Evolutionary conservation across 2,888 invertebrate species (phyloP).

Genomic region (Apocheima hispidaria): DNA sequence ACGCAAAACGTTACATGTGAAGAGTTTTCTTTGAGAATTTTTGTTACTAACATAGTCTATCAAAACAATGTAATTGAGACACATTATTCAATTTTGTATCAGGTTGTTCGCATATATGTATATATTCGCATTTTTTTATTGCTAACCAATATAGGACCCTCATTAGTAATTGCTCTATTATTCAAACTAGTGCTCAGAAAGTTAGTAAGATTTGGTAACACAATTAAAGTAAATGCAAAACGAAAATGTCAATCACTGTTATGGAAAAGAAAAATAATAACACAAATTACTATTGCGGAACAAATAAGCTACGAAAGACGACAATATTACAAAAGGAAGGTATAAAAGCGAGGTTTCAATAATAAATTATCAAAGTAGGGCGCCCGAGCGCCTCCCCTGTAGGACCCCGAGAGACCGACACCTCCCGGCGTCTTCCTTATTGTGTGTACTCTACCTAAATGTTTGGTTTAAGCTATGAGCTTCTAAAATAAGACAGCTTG

Average conservation of each 20-base stretch:
- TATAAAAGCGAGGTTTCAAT: slow-evolving; percentile 49
- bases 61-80: no score
- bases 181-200: background rate
- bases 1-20: no score
- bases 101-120: no score
- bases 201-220: background rate
- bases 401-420: slow-evolving; percentile 65
- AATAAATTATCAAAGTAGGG: slow-evolving; percentile 49
- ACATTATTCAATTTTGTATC: no score
- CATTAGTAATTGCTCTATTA: background rate
- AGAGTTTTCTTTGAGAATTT: no score
- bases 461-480: slow-evolving; percentile 40
- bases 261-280: slow-evolving; percentile 40
- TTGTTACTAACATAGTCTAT: no score
- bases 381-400: slow-evolving; percentile 46
- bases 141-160: no score
- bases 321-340: slow-evolving; percentile 46
- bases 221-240: slow-evolving; percentile 12
- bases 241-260: slow-evolving; percentile 37
- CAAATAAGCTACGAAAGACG: slow-evolving; percentile 44
- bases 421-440: slow-evolving; percentile 74
- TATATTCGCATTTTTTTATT: no score
- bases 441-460: slow-evolving; percentile 68
- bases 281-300: slow-evolving; percentile 44
- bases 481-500: background rate